Percentiles rank a stretch among this genome's conserved stretches.
Conservation (phyloP, 1,140 invertebrate species). For the Adoxophyes honmai region DNA sequence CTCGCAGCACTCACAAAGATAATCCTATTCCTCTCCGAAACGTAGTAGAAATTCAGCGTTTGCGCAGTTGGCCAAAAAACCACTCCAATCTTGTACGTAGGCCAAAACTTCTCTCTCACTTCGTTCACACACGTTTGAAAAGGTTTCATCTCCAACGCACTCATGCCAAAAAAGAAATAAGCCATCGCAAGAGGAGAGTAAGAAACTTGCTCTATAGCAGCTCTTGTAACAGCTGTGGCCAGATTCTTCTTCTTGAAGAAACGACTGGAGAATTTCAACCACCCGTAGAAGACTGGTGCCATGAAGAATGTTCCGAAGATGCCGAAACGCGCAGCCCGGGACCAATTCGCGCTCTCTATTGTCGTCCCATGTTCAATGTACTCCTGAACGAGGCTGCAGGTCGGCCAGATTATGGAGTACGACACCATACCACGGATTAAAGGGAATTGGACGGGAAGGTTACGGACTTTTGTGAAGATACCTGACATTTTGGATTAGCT, state of each 20-base stretch:
- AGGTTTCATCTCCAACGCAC: constrained; percentile 84
- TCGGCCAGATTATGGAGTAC: constrained; percentile 85
- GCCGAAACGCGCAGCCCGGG: constrained; percentile 40
- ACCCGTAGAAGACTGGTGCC: constrained; percentile 58
- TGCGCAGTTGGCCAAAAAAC: constrained; percentile 87
- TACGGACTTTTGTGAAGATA: constrained; percentile 36
- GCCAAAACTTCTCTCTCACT: constrained; percentile 85
- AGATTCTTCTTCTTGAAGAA: constrained; percentile 47
- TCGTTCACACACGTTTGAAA: constrained; percentile 82
- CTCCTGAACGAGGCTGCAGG: constrained; percentile 81
- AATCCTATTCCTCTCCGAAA: constrained; percentile 88
- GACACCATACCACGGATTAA: constrained; percentile 82
- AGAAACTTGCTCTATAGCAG: constrained; percentile 87
- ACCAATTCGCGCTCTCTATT: constrained; percentile 39
- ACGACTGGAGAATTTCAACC: constrained; percentile 53
- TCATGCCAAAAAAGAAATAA: constrained; percentile 91
- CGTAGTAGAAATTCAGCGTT: constrained; percentile 87
- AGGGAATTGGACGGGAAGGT: constrained; percentile 44
- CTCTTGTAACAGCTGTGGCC: constrained; percentile 40
- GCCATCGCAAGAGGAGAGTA: constrained; percentile 87
- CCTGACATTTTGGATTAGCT: no score
- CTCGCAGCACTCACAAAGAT: constrained; percentile 88
- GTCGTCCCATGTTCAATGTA: constrained; percentile 64
- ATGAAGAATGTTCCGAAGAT: constrained; percentile 63
- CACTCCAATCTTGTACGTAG: constrained; percentile 84